A percentile compares a stretch with the other conserved stretches of the same genome.
These are phyloP conservation scores for Orthosia gracilis DNA, from an alignment of 2,888 invertebrate species.

Conservation along the genomic window DNA sequence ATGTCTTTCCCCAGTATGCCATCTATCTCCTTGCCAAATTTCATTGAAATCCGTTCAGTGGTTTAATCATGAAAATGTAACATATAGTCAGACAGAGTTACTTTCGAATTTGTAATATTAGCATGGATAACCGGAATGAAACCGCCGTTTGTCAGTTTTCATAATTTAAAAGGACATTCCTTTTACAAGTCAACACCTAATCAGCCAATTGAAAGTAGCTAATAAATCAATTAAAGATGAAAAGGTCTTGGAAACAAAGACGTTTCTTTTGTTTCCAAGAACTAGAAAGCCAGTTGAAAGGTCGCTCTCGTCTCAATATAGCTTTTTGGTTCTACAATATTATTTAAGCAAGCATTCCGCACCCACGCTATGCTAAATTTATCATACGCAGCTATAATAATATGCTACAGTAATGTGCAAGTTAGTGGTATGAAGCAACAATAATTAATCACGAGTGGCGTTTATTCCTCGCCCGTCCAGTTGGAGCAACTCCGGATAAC, in stretches of 20 bases:
- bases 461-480: conserved; percentile 51
- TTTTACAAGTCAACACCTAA: not conserved
- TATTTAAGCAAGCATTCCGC: not conserved
- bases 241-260: conserved; percentile 5
- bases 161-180: not conserved
- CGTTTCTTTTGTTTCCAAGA: not conserved
- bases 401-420: conserved; percentile 28
- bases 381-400: conserved; percentile 34
- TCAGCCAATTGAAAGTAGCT: not conserved
- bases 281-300: not conserved
- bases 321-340: not conserved
- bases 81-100: too few species aligned
- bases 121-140: too few species aligned
- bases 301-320: not conserved
- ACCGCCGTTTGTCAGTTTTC: not conserved
- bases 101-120: too few species aligned
- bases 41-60: too few species aligned
- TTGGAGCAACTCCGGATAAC: conserved; percentile 51
- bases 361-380: not conserved
- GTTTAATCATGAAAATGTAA: too few species aligned
- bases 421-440: conserved; percentile 44
- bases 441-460: conserved; percentile 45
- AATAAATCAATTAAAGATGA: not conserved
- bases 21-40: too few species aligned
- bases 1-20: too few species aligned